These are phyloP conservation scores for Aphelenchoides besseyi DNA, from an alignment of 1,140 invertebrate species.

Conservation along the genomic window DNA sequence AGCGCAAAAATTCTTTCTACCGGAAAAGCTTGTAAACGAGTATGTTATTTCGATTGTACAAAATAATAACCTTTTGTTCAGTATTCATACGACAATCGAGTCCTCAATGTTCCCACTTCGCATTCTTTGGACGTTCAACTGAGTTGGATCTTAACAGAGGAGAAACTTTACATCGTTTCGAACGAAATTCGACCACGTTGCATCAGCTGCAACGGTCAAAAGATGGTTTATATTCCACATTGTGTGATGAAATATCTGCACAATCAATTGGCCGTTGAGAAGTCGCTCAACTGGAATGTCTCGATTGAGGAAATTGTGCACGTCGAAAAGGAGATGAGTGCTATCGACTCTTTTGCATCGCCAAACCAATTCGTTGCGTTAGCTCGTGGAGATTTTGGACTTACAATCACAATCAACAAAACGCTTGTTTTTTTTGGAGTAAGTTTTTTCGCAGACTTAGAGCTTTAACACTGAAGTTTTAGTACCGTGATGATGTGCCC, in stretches of 20 bases:
- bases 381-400: too few relatives aligned
- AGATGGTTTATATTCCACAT: neutral
- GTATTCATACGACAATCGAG: neutral
- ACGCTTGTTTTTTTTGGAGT: too few relatives aligned
- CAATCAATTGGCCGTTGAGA: too few relatives aligned
- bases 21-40: neutral
- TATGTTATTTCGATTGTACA: neutral
- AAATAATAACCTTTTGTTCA: neutral
- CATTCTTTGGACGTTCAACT: neutral
- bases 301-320: too few relatives aligned
- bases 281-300: too few relatives aligned
- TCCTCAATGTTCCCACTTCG: neutral
- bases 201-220: neutral
- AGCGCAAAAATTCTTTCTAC: neutral
- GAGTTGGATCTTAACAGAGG: neutral
- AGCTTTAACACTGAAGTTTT: too few relatives aligned
- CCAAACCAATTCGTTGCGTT: too few relatives aligned
- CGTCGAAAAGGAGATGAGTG: too few relatives aligned
- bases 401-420: too few relatives aligned
- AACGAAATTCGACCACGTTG: neutral
- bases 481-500: too few relatives aligned
- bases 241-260: neutral
- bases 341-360: too few relatives aligned
- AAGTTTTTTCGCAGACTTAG: too few relatives aligned
- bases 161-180: neutral